Conservation (phyloP, 2,797 vertebrate genomes). For the Numenius phaeopus region DNA sequence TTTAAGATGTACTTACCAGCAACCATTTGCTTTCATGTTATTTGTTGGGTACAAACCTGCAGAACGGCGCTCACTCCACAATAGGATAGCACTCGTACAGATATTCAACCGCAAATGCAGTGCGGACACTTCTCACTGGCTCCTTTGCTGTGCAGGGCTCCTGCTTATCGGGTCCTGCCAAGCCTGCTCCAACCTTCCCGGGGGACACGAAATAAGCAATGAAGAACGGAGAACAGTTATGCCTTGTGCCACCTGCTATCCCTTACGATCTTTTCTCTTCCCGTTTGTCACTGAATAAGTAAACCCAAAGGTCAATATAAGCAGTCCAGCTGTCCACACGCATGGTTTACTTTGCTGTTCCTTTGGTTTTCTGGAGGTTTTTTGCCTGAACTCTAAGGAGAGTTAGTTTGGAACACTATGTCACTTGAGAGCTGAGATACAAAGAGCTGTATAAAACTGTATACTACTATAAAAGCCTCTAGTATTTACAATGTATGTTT, state of each 20-base stretch:
- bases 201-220: not conserved
- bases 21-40: not conserved
- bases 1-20: not conserved
- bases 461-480: not conserved
- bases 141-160: not conserved
- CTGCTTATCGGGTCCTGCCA: conserved; percentile 26
- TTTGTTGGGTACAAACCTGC: not conserved
- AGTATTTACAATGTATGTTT: not conserved
- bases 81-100: not conserved
- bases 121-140: not conserved
- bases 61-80: not conserved
- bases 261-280: not conserved
- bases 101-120: conserved; percentile 29
- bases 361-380: not conserved
- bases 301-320: conserved; percentile 11
- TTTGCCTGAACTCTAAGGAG: not conserved
- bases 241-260: not conserved
- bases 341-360: not conserved
- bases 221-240: conserved; percentile 13
- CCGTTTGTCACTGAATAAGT: not conserved
- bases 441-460: conserved; percentile 19
- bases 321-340: not conserved
- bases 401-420: conserved; percentile 25
- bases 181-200: conserved; percentile 7
- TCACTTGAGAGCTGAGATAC: conserved; percentile 61